These are phyloP conservation scores for Xestobium rufovillosum DNA, from an alignment of 2,888 invertebrate genomes.

Conservation along the genomic window DNA sequence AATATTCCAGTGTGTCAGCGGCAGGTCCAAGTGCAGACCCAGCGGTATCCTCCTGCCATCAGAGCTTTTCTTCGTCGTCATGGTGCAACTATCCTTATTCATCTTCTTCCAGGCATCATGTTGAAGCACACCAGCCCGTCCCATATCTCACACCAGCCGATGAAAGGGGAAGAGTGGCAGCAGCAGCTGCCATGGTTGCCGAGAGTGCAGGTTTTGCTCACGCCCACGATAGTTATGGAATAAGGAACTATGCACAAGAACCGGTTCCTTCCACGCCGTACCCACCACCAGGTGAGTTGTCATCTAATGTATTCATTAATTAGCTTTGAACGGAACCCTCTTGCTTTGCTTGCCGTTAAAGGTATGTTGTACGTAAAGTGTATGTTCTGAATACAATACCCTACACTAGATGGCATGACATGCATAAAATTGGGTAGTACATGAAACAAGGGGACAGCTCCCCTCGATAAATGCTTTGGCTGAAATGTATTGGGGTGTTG, in stretches of 20 bases:
- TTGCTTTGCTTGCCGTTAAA: no score
- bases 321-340: no score
- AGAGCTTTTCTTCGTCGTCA: constrained; percentile 60
- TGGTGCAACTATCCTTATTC: constrained; percentile 68
- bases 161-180: constrained; percentile 58
- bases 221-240: constrained; percentile 59
- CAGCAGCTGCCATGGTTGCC: constrained; percentile 48
- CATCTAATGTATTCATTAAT: no score
- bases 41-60: constrained; percentile 55
- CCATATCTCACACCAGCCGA: constrained; percentile 64
- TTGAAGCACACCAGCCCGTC: constrained; percentile 52
- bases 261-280: constrained; percentile 69
- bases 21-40: constrained; percentile 47
- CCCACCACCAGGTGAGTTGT: constrained; percentile 62
- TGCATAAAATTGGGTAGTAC: constrained; percentile 24
- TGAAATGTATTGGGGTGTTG: no score
- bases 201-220: constrained; percentile 62
- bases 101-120: constrained; percentile 53
- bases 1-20: constrained; percentile 47
- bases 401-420: constrained; percentile 37
- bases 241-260: constrained; percentile 67
- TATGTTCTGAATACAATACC: no score
- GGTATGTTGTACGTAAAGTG: no score
- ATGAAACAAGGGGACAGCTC: no score
- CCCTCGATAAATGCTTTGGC: no score